Evolutionary conservation across 2,888 invertebrate genomes (phyloP).

Genomic region (Xestia rhomboidea): DNA sequence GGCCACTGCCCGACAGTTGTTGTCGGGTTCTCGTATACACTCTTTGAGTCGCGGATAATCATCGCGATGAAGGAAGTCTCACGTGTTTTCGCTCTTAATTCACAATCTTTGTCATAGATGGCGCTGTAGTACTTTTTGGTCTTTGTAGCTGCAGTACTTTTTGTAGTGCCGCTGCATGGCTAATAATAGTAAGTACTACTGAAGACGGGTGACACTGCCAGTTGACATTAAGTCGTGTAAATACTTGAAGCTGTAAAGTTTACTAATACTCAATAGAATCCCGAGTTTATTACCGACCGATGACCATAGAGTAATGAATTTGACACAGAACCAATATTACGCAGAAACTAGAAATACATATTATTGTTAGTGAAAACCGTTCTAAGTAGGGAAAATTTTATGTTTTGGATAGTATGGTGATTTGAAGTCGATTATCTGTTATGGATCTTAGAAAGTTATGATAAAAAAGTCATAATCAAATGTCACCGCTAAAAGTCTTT

Average conservation of each 20-base stretch:
- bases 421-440: conserved; percentile 1
- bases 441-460: background rate
- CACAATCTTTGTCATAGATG: no score
- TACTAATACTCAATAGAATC: conserved; percentile 61
- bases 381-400: conserved; percentile 26
- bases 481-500: background rate
- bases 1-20: no score
- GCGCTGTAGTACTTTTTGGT: no score
- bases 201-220: conserved; percentile 9
- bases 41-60: no score
- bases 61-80: no score
- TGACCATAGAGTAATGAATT: conserved; percentile 67
- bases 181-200: background rate
- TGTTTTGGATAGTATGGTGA: conserved; percentile 10
- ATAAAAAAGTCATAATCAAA: background rate
- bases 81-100: no score
- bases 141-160: no score
- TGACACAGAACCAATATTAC: conserved; percentile 61
- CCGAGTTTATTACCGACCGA: conserved; percentile 67
- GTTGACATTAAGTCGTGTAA: conserved; percentile 42
- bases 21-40: no score
- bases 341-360: conserved; percentile 31
- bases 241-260: conserved; percentile 53
- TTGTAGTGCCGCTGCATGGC: no score
- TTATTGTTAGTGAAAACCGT: conserved; percentile 17